phyloP scores from a whole-genome alignment of 2,797 vertebrate genomes.

The Geotrypetes seraphini region DNA sequence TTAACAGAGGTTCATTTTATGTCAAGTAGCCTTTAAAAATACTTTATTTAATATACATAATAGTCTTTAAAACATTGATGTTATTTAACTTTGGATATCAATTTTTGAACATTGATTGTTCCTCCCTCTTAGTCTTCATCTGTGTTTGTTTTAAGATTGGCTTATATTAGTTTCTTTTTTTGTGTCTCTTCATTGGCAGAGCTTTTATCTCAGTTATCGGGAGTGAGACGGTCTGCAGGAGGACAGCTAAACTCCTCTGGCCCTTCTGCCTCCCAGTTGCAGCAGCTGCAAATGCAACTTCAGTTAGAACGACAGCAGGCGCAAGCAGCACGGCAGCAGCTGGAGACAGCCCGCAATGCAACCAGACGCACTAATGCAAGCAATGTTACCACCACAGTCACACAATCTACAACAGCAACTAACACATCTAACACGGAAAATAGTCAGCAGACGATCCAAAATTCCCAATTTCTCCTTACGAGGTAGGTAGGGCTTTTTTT shows the following conservation, averaged over 20 bases:
- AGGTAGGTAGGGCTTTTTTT: conserved; percentile 63
- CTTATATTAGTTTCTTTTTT: neutral
- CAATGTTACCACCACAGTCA: conserved; percentile 69
- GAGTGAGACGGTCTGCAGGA: conserved; percentile 88
- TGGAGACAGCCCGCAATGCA: conserved; percentile 85
- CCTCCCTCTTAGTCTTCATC: neutral
- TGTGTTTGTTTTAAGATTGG: neutral
- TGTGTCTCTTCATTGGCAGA: conserved; percentile 58
- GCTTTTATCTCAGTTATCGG: conserved; percentile 94
- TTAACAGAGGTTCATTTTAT: too few species aligned
- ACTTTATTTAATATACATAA: too few species aligned
- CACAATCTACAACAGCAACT: conserved; percentile 68
- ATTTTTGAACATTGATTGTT: too few species aligned
- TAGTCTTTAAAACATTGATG: too few species aligned
- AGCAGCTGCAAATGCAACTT: conserved; percentile 97
- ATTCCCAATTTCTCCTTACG: conserved; percentile 91
- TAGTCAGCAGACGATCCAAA: conserved; percentile 78
- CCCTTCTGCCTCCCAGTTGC: conserved; percentile 91
- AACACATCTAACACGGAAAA: conserved; percentile 72
- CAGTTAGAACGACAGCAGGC: conserved; percentile 93
- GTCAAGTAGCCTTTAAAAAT: too few species aligned
- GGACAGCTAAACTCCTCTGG: conserved; percentile 94
- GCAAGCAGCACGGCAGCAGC: conserved; percentile 88
- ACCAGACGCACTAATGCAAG: conserved; percentile 80
- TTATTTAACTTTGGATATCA: too few species aligned